Percentiles rank a stretch among this genome's conserved stretches.
These are phyloP conservation scores for Dorcus hopei DNA, from an alignment of 2,888 invertebrate species.

Conservation along the genomic window DNA sequence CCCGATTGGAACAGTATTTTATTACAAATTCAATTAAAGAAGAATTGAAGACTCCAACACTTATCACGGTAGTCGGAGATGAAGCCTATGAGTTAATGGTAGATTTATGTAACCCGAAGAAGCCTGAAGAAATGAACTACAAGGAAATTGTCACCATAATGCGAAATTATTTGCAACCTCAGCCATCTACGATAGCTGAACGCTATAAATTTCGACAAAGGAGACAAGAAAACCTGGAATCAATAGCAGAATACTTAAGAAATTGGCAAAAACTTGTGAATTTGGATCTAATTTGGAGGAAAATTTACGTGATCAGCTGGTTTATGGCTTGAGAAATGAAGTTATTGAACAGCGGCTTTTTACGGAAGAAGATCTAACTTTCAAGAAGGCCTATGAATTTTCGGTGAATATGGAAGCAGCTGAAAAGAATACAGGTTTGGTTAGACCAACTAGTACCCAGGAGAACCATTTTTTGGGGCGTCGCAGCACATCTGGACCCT, in stretches of 20 bases:
- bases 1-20: constrained; percentile 13
- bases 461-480: too few relatives aligned
- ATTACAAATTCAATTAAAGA: constrained; percentile 11
- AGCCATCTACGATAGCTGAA: constrained; percentile 13
- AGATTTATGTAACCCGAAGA: constrained; percentile 10
- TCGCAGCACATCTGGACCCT: too few relatives aligned
- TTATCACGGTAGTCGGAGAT: constrained; percentile 13
- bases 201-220: constrained; percentile 15
- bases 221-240: constrained; percentile 2
- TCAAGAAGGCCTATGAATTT: constrained; percentile 3
- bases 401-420: not conserved
- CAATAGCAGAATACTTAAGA: not conserved
- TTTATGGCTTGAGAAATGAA: constrained; percentile 1
- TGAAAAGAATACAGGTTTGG: too few relatives aligned
- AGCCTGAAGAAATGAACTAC: constrained; percentile 8
- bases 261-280: not conserved
- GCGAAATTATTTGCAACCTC: constrained; percentile 14
- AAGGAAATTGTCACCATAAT: constrained; percentile 12
- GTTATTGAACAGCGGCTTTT: constrained; percentile 5
- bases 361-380: constrained; percentile 8
- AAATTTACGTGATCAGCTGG: constrained; percentile 11
- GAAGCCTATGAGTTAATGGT: constrained; percentile 15
- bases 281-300: too few relatives aligned
- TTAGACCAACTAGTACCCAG: too few relatives aligned
- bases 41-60: constrained; percentile 7